Base-by-base conservation (phyloP, 2,888 invertebrate genomes). In the Notodonta ziczac region DNA sequence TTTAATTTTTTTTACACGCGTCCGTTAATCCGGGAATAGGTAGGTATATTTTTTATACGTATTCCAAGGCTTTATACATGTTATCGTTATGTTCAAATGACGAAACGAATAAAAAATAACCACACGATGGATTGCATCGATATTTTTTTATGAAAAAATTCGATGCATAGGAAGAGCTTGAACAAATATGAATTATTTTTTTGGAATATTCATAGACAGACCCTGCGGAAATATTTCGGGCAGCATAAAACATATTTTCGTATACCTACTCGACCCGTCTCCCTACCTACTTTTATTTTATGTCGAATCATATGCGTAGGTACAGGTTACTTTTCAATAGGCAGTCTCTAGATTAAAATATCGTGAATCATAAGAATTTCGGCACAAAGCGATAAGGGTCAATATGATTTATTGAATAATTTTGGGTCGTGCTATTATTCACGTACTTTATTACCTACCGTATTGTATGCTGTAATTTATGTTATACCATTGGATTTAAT, bases 341-440 rank as follows among this genome's bases (percentile, higher is more conserved):
- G 51, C 40, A 16, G 56, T 60, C 62, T 55, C 58, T 48, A 58
- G 64, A 67, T 74, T 65, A 72, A 71, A 69, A 63, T 54, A 57
- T 63, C 64, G 35, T 39, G 48, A 57, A 63, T 66, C 48, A 63
- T 56, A 65, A 64, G 61, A 61, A 53, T 56, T 61, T 59, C 51
- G 14, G 40, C 50, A 52, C 51, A 14, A 53, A n/a, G 55, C 58
- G 69, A 69, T 69, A 35, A 72, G 65, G 60, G 64, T 69, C 51
- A 52, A 53, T 56, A 62, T 69, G 73, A 69, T 72, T 60, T 69
- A 69, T 62, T 55, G 61, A 12, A 13, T 46, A 14, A 50, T 50
- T 57, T 57, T 58, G 48, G 59, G 54, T 14, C 9, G 39, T 54
- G 54, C 32, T 24, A 32, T 54, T 54, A 54, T 54, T 54, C 54